Conservation (phyloP, 2,797 vertebrate species). For the Muscicapa striata region DNA sequence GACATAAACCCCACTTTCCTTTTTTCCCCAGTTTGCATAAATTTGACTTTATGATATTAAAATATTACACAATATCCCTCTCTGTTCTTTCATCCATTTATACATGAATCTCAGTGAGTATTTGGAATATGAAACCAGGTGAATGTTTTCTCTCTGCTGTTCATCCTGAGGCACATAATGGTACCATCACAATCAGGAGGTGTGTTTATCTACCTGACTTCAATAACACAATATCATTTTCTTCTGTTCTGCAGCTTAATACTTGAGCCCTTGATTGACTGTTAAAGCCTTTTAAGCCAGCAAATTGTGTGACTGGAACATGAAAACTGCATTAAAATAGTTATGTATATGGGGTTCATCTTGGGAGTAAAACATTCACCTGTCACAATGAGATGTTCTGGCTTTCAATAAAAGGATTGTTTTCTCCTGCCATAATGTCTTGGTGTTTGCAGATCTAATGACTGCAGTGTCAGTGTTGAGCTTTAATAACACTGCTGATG, state of each 20-base stretch:
- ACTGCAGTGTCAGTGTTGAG: neutral
- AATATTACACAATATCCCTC: slow-evolving; percentile 32
- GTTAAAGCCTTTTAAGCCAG: slow-evolving; percentile 34
- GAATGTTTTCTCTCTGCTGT: slow-evolving; percentile 8
- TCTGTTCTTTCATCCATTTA: slow-evolving; percentile 54
- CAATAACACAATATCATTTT: slow-evolving; percentile 9
- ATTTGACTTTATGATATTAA: slow-evolving; percentile 44
- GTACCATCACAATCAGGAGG: slow-evolving; percentile 6
- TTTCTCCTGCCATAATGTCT: slow-evolving; percentile 18
- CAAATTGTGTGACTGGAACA: slow-evolving; percentile 19
- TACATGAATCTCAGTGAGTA: slow-evolving; percentile 30
- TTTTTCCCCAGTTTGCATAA: slow-evolving; percentile 35
- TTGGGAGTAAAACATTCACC: slow-evolving; percentile 17
- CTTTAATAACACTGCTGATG: slow-evolving; percentile 29
- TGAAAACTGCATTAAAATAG: neutral
- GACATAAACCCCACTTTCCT: neutral
- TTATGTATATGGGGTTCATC: neutral
- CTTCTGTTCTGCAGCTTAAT: slow-evolving; percentile 17
- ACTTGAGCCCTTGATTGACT: slow-evolving; percentile 25
- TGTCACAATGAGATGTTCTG: neutral
- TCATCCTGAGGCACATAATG: slow-evolving; percentile 22
- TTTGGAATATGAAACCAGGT: slow-evolving; percentile 41
- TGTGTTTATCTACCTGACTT: slow-evolving; percentile 42
- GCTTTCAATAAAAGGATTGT: slow-evolving; percentile 31
- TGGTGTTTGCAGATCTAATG: slow-evolving; percentile 20